Percentiles rank a stretch among this genome's conserved stretches.
Evolutionary conservation across 1,140 invertebrate genomes (phyloP).

Genomic region (Drosophila athabasca): DNA sequence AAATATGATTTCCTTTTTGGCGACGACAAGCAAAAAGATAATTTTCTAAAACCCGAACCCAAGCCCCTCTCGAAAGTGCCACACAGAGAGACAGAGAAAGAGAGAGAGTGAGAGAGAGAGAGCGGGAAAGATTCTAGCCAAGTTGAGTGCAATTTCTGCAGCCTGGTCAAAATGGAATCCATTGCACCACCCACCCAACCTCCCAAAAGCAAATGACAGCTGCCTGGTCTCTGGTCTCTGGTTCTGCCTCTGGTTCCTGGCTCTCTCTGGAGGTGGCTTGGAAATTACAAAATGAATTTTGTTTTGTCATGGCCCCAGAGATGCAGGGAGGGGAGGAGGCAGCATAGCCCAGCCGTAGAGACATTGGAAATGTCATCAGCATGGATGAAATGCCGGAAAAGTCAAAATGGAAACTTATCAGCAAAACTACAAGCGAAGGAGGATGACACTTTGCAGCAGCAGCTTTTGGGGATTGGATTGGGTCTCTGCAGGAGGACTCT

Average conservation of each 20-base stretch:
- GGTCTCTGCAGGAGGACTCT: conserved; percentile 9
- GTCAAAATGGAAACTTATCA: conserved; percentile 81
- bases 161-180: conserved; percentile 74
- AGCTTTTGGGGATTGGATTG: conserved; percentile 26
- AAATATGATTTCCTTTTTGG: conserved; percentile 84
- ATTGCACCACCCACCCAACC: conserved; percentile 5
- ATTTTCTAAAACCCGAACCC: conserved; percentile 73
- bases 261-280: conserved; percentile 44
- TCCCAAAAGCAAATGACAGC: conserved; percentile 55
- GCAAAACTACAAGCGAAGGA: conserved; percentile 66
- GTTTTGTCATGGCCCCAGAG: conserved; percentile 45
- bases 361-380: conserved; percentile 81
- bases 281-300: conserved; percentile 81
- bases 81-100: not conserved
- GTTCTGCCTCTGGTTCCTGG: not conserved
- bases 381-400: conserved; percentile 81
- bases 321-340: not conserved
- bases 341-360: not conserved
- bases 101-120: not conserved
- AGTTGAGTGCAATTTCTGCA: conserved; percentile 77
- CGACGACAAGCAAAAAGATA: conserved; percentile 83
- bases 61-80: conserved; percentile 38
- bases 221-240: conserved; percentile 21
- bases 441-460: conserved; percentile 54
- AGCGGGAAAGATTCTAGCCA: conserved; percentile 51